Conservation (phyloP, 2,113 vertebrate genomes). For the Chloropsis cyanopogon region DNA sequence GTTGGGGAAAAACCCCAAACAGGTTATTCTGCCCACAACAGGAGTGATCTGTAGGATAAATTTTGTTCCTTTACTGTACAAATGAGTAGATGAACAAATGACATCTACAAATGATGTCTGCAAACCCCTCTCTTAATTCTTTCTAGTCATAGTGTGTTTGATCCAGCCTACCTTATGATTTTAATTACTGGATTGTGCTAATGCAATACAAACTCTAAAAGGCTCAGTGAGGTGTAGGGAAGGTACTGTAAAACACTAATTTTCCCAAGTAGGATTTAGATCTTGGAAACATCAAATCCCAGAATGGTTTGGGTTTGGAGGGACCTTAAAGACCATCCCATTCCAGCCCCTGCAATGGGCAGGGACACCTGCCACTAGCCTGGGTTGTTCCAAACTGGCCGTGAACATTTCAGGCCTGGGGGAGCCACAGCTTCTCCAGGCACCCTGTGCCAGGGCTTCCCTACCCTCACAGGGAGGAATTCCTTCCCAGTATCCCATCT, state of each 20-base stretch:
- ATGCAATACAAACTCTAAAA: neutral
- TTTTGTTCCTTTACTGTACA: neutral
- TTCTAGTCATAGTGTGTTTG: neutral
- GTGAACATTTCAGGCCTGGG: neutral
- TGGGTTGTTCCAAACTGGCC: neutral
- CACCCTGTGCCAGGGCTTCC: neutral
- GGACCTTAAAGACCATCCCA: neutral
- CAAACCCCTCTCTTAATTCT: neutral
- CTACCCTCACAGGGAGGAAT: neutral
- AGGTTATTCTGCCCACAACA: neutral
- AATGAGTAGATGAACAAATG: too few relatives aligned
- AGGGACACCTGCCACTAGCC: neutral
- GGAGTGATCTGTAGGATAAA: neutral
- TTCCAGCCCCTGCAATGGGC: neutral
- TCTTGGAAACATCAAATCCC: neutral
- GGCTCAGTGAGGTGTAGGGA: neutral
- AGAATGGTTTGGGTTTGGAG: neutral
- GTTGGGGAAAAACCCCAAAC: accelerated
- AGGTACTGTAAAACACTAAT: neutral
- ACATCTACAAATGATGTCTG: neutral
- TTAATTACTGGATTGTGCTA: neutral
- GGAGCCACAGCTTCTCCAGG: neutral
- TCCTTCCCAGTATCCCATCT: neutral
- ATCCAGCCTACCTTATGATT: neutral
- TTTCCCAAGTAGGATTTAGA: neutral